A percentile compares a stretch with the other conserved stretches of the same genome.
phyloP scores from a whole-genome alignment of 30 jellyfish, hydroid and myxozoan genomes.

The Aurelia coerulea region DNA sequence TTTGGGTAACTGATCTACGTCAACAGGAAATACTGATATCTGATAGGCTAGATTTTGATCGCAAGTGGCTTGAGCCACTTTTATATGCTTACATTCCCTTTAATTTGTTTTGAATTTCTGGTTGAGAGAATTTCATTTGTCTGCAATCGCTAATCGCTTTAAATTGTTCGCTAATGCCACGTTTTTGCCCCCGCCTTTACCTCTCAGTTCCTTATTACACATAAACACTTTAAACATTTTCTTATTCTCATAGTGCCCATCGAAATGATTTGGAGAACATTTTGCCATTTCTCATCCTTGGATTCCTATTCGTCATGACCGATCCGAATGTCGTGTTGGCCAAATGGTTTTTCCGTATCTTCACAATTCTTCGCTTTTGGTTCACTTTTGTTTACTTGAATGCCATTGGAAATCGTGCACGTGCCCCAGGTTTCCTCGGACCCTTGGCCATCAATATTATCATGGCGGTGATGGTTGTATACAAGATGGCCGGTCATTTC shows the following conservation, averaged over 20 bases:
- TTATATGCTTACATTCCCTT: too few relatives aligned
- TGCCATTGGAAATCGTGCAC: conserved; percentile 11
- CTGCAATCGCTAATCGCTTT: too few relatives aligned
- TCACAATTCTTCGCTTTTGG: conserved; percentile 62
- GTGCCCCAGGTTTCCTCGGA: conserved; percentile 25
- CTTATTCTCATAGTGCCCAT: conserved; percentile 55
- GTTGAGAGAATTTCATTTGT: too few relatives aligned
- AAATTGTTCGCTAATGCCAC: too few relatives aligned
- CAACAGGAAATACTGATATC: too few relatives aligned
- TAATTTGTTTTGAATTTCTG: too few relatives aligned
- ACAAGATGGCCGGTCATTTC: too few relatives aligned
- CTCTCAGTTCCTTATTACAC: too few relatives aligned
- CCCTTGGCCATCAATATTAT: conserved; percentile 2
- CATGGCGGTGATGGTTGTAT: conserved; percentile 18
- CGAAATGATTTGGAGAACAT: conserved; percentile 77
- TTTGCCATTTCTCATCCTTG: conserved; percentile 68
- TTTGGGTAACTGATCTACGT: too few relatives aligned
- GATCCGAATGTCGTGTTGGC: conserved; percentile 65
- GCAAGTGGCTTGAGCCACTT: too few relatives aligned
- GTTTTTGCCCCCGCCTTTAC: too few relatives aligned
- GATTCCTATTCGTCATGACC: conserved; percentile 57
- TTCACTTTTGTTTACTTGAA: conserved; percentile 58
- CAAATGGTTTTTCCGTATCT: conserved; percentile 57
- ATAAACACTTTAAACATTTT: background rate
- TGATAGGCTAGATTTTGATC: too few relatives aligned